Conservation (phyloP, 2,113 vertebrate species). For the Caloenas nicobarica region DNA sequence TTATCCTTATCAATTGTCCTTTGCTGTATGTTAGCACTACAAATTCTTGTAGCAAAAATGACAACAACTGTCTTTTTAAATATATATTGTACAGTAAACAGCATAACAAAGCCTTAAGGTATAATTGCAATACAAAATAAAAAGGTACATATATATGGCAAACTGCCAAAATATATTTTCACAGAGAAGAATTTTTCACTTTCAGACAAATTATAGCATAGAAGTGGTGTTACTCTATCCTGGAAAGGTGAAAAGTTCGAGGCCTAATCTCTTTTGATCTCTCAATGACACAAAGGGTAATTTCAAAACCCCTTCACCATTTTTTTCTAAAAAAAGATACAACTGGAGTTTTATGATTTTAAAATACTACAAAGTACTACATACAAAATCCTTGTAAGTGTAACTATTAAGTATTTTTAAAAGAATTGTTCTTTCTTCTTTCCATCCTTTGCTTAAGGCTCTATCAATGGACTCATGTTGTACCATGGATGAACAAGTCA, state of each 20-base stretch:
- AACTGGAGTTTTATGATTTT: neutral
- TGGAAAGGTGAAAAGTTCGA: neutral
- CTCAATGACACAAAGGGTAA: neutral
- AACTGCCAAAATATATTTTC: neutral
- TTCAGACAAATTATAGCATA: neutral
- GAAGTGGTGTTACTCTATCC: neutral
- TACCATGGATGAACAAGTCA: neutral
- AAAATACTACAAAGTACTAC: neutral
- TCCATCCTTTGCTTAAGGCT: neutral
- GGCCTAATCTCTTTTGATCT: neutral
- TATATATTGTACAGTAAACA: neutral
- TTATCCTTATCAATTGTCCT: constrained; percentile 15
- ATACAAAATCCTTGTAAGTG: neutral
- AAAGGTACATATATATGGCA: neutral
- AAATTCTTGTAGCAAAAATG: constrained; percentile 26
- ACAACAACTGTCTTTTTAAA: constrained; percentile 40
- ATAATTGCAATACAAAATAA: neutral
- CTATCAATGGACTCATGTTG: neutral
- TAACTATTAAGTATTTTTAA: neutral
- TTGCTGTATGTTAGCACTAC: neutral
- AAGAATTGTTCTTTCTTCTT: neutral
- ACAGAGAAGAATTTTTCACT: neutral
- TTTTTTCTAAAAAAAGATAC: neutral
- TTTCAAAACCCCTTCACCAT: neutral
- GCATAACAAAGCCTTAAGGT: constrained; percentile 26